These are phyloP conservation scores for Sorex araneus DNA, from an alignment of 2,113 vertebrate genomes.

Conservation along the genomic window DNA sequence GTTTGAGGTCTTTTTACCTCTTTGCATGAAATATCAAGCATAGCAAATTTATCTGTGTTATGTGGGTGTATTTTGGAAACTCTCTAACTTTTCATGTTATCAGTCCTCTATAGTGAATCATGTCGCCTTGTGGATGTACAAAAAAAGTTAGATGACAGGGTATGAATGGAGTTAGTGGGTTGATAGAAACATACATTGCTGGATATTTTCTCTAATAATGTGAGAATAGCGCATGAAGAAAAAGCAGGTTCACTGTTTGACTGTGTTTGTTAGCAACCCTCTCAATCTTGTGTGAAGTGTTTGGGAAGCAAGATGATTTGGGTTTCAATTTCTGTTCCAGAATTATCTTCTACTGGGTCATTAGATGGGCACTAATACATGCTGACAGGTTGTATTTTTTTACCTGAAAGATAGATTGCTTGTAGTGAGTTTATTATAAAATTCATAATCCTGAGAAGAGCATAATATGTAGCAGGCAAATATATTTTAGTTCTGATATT, in stretches of 20 bases:
- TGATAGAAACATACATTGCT: slow-evolving; percentile 39
- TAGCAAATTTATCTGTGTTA: background rate
- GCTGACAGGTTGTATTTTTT: background rate
- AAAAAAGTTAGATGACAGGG: background rate
- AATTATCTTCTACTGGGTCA: slow-evolving; percentile 30
- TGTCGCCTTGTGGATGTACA: slow-evolving; percentile 55
- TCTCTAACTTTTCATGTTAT: slow-evolving; percentile 67
- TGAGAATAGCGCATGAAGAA: slow-evolving; percentile 1
- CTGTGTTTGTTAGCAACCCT: slow-evolving; percentile 59
- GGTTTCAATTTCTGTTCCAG: slow-evolving; percentile 68
- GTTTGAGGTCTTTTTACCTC: slow-evolving; percentile 71
- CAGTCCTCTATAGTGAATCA: slow-evolving; percentile 63
- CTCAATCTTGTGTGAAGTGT: slow-evolving; percentile 54
- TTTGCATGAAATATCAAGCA: slow-evolving; percentile 80
- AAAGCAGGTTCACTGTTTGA: background rate
- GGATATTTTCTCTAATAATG: background rate
- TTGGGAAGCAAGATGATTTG: slow-evolving; percentile 34
- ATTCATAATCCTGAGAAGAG: slow-evolving; percentile 41
- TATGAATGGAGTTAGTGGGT: background rate
- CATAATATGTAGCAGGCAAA: slow-evolving; percentile 44
- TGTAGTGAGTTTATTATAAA: slow-evolving; percentile 44
- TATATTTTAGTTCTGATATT: background rate
- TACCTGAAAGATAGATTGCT: background rate
- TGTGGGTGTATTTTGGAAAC: slow-evolving; percentile 71
- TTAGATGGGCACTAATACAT: slow-evolving; percentile 53